A percentile compares a stretch with the other conserved stretches of the same genome.
Evolutionary conservation across 2,113 vertebrate species (phyloP).

Genomic region (Phodopus roborovskii): DNA sequence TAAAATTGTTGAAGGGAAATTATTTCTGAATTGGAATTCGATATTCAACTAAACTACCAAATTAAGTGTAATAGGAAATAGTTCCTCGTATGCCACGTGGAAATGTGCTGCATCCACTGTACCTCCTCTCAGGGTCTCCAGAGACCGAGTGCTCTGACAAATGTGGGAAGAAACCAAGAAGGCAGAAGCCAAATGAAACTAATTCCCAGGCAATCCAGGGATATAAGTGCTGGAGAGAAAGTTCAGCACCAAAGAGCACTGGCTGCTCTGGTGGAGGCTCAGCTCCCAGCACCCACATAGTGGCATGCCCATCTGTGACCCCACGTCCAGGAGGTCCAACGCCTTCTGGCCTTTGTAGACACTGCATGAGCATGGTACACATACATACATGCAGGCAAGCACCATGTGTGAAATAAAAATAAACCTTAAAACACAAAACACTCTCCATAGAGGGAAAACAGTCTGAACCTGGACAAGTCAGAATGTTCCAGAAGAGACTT

Average conservation of each 20-base stretch:
- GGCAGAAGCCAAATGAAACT: not conserved
- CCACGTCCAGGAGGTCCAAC: not conserved
- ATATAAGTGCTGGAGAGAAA: not conserved
- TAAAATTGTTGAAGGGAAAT: slow-evolving; percentile 37
- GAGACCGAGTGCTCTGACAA: not conserved
- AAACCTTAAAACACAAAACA: not conserved
- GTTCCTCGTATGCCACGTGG: not conserved
- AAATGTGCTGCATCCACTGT: not conserved
- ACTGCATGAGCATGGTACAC: not conserved
- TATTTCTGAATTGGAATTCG: slow-evolving; percentile 35
- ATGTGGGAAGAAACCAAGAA: not conserved
- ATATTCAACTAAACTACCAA: slow-evolving; percentile 23
- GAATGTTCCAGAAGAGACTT: not conserved
- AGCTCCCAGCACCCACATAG: not conserved
- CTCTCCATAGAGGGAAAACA: not conserved
- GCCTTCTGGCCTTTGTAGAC: not conserved
- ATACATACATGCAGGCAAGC: not conserved
- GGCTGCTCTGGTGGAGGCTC: not conserved
- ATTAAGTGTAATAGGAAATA: not conserved
- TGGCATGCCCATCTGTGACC: not conserved
- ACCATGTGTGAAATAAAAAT: not conserved
- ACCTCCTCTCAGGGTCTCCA: not conserved
- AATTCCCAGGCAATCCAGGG: not conserved
- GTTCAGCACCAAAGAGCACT: too few species aligned
- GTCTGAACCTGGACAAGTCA: not conserved